Conservation (phyloP, 53 echinoderm and acorn worm species). For the Holothuria scabra region DNA sequence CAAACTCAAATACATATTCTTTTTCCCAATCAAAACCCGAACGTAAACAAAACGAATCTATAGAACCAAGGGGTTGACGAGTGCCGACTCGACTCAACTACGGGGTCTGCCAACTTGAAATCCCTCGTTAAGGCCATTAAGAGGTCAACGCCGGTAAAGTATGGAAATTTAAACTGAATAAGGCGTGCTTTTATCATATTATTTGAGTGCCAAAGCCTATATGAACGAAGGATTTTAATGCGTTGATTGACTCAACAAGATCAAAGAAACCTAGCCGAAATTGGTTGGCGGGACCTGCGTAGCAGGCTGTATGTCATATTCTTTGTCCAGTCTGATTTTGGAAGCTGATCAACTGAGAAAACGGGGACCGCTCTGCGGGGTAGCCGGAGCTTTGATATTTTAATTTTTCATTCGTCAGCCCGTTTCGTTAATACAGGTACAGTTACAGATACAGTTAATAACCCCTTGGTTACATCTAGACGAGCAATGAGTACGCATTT, state of each 20-base stretch:
- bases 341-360: too few species aligned
- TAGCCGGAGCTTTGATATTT: too few species aligned
- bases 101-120: not conserved
- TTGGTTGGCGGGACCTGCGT: too few species aligned
- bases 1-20: slow-evolving; percentile 28
- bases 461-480: too few species aligned
- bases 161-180: not conserved
- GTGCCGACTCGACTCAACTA: not conserved
- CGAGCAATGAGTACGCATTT: too few species aligned
- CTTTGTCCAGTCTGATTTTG: too few species aligned
- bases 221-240: slow-evolving; percentile 6
- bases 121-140: slow-evolving; percentile 23
- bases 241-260: slow-evolving; percentile 34
- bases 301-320: too few species aligned
- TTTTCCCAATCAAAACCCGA: not conserved
- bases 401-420: too few species aligned
- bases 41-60: slow-evolving; percentile 21
- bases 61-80: not conserved
- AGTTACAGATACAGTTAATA: too few species aligned
- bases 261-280: not conserved
- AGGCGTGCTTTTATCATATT: slow-evolving; percentile 19
- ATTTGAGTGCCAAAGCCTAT: slow-evolving; percentile 6
- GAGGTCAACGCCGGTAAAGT: slow-evolving; percentile 20
- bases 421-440: too few species aligned
- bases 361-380: too few species aligned